These are phyloP conservation scores for Pseudomugil gertrudae DNA, from an alignment of 2,797 vertebrate species.

Conservation along the genomic window DNA sequence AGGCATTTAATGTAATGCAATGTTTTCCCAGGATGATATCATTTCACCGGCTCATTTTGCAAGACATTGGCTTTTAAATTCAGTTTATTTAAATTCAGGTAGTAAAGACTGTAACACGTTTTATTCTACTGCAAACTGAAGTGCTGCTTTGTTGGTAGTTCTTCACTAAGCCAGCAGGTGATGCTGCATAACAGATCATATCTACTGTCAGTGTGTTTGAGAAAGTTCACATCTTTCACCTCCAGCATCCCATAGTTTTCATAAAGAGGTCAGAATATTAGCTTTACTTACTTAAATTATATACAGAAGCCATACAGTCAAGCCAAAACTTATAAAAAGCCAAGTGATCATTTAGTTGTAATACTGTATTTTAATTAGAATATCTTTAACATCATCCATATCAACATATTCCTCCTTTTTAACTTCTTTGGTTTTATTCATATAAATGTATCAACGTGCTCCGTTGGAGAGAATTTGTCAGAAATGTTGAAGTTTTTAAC, in stretches of 20 bases:
- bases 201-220: conserved; percentile 12
- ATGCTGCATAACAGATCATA: conserved; percentile 75
- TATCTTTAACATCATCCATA: background rate
- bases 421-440: background rate
- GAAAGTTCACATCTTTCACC: background rate
- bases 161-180: conserved; percentile 78
- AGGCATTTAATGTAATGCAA: background rate
- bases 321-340: background rate
- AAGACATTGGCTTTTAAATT: no score
- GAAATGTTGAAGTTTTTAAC: conserved; percentile 22
- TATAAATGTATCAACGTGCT: background rate
- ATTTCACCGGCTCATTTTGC: background rate
- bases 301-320: background rate
- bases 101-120: background rate
- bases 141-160: conserved; percentile 62
- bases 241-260: background rate
- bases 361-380: background rate
- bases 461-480: conserved; percentile 37
- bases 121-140: background rate
- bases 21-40: background rate
- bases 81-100: background rate
- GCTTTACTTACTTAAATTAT: background rate
- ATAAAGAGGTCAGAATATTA: background rate
- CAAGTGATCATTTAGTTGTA: background rate
- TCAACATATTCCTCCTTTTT: background rate